Evolutionary conservation across 1,140 invertebrate species (phyloP), one percentile per base, ranked within the genome.

Genomic region (Drosophila hydei): DNA sequence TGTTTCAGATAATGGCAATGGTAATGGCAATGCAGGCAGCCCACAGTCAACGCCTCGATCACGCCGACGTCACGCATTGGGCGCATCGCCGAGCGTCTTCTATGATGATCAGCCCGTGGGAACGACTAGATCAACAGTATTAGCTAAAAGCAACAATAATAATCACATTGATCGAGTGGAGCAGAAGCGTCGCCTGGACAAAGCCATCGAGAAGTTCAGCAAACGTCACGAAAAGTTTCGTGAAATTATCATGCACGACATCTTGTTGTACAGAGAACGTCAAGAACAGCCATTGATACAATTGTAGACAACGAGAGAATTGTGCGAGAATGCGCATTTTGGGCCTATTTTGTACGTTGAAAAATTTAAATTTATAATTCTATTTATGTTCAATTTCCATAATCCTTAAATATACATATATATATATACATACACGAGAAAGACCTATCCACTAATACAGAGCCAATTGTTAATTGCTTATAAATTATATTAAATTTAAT

Each of bases 251-350:
- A 89, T 91, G 84, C 51, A 74, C 6, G 81, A 91, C 30, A 75
- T 91, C 5, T 30, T 59, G 8, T 73, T 65, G 3, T 83, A 90
- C 59, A 75, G 79, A 4, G 42, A 72, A 11, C 64, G 63, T 23
- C 61, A 72, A 42, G 56, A 30, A 18, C 63, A 84, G 59, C 90
- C 88, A 0, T 56, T 91, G 1, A 89, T 91, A 50, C 70, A 87
- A 45, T 74, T 91, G 48, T 91, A 48, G 7, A 33, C 2, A 12
- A 18, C 33, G 40, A 6, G 45, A 33, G 4, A 40, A 27, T 18
- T 11, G 36, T 4, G 40, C 3, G n/a, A 16, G 33, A 21, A 21
- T 51, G 2, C 12, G 30, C 48, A 58, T 27, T 40, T 33, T 16
- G 25, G 2, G 21, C 14, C 33, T 18, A 18, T 38, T 30, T 23